Percentiles rank a stretch among this genome's conserved stretches.
Evolutionary conservation across 2,797 vertebrate genomes (phyloP).

Genomic region (Enteromius viviparus): DNA sequence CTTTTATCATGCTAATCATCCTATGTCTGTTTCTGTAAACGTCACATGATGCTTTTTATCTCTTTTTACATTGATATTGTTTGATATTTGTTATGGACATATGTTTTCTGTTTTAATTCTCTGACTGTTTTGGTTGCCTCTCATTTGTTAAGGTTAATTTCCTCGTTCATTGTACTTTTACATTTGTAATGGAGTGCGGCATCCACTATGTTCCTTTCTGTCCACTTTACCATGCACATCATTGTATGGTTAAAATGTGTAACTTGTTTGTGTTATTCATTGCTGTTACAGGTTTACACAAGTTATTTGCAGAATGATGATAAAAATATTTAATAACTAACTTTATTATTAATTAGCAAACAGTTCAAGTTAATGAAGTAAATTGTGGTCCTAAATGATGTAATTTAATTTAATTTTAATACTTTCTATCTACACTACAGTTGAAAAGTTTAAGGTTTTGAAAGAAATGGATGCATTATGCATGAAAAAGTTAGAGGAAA

Average conservation of each 20-base stretch:
- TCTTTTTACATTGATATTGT: neutral
- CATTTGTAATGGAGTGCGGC: neutral
- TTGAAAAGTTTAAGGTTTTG: neutral
- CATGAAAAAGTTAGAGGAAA: neutral
- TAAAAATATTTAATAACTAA: neutral
- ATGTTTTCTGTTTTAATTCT: neutral
- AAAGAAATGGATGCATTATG: neutral
- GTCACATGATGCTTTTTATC: neutral
- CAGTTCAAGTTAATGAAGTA: neutral
- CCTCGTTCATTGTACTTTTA: neutral
- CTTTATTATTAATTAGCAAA: neutral
- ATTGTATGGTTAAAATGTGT: neutral
- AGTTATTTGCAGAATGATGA: neutral
- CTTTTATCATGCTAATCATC: conserved; percentile 25
- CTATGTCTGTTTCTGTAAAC: conserved; percentile 13
- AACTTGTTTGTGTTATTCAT: neutral
- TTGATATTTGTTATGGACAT: neutral
- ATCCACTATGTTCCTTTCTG: neutral
- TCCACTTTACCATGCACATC: neutral
- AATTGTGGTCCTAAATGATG: neutral
- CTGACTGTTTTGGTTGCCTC: neutral
- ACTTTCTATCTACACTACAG: neutral
- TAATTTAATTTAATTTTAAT: neutral
- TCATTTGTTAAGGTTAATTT: conserved; percentile 10
- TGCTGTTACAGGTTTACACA: neutral